phyloP scores from a whole-genome alignment of 2,797 vertebrate species.

The Psittacula echo region DNA sequence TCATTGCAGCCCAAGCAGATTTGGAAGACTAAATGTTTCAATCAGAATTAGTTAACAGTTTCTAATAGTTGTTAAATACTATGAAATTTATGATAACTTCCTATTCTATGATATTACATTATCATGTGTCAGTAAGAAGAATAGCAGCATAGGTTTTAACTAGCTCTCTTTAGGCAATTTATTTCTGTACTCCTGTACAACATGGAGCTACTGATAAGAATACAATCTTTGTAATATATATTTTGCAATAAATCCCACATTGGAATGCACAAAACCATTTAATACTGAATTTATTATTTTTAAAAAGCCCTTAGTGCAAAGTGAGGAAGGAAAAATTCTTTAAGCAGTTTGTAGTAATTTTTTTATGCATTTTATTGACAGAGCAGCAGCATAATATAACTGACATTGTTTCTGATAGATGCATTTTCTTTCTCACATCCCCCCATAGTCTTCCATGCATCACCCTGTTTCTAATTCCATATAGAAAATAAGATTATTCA shows the following conservation, averaged over 20 bases:
- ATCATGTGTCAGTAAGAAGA: neutral
- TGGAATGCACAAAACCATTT: neutral
- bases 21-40: neutral
- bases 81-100: neutral
- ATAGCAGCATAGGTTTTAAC: accelerated
- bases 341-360: neutral
- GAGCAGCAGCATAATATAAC: neutral
- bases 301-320: neutral
- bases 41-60: neutral
- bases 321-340: neutral
- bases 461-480: neutral
- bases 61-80: neutral
- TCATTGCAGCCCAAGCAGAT: neutral
- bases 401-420: neutral
- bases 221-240: neutral
- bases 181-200: neutral
- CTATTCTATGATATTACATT: neutral
- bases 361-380: neutral
- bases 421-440: neutral
- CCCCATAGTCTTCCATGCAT: accelerated
- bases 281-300: neutral
- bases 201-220: neutral
- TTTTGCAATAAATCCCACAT: neutral
- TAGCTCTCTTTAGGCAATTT: neutral
- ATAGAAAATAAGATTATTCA: neutral